phyloP scores from a whole-genome alignment of 2,797 vertebrate genomes.

The Rousettus madagascariensis region DNA sequence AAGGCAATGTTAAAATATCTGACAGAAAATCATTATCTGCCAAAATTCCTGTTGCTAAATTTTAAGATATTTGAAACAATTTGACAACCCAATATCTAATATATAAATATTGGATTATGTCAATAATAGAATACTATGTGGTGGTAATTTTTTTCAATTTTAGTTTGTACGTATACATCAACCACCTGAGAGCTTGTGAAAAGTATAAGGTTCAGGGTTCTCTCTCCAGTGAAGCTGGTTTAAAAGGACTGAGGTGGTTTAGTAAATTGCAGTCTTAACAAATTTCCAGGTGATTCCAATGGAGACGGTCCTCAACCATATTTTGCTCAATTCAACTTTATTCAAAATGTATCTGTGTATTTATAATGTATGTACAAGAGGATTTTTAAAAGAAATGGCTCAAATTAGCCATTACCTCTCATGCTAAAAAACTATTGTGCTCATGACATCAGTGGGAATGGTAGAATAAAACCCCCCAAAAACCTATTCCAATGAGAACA shows the following conservation, averaged over 20 bases:
- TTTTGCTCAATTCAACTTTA: background rate
- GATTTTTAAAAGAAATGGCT: background rate
- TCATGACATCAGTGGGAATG: background rate
- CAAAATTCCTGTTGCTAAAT: background rate
- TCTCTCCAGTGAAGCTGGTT: background rate
- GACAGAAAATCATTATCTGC: background rate
- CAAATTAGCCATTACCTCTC: background rate
- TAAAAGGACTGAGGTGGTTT: background rate
- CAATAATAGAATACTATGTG: background rate
- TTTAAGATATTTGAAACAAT: constrained; percentile 11
- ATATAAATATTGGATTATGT: background rate
- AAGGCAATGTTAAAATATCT: background rate
- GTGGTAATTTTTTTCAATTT: constrained; percentile 13
- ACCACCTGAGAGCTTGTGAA: background rate
- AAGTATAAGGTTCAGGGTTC: background rate
- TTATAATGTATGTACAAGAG: background rate
- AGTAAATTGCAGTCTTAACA: background rate
- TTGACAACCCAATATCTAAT: background rate
- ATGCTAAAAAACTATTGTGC: background rate
- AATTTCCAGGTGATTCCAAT: background rate
- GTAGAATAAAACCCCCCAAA: background rate
- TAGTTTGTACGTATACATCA: background rate
- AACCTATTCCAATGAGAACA: background rate
- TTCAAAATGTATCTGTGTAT: background rate
- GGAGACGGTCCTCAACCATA: background rate